Evolutionary conservation across 2,888 invertebrate species (phyloP).

Genomic region (Pseudanteris insignis): DNA sequence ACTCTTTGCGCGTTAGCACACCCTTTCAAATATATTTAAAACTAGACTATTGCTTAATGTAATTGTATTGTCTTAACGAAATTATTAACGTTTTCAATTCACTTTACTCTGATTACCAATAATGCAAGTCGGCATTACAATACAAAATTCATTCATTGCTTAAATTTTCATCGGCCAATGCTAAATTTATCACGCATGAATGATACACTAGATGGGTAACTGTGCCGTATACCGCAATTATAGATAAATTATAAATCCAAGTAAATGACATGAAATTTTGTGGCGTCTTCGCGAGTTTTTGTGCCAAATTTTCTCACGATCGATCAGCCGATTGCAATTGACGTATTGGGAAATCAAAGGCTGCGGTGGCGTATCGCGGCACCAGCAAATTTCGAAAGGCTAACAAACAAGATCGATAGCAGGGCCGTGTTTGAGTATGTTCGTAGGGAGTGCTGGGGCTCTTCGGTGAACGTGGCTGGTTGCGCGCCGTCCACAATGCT

Average conservation of each 20-base stretch:
- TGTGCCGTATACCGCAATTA: too few relatives aligned
- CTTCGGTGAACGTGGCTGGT: constrained; percentile 24
- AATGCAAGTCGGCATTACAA: too few relatives aligned
- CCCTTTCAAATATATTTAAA: too few relatives aligned
- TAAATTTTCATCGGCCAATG: too few relatives aligned
- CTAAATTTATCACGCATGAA: too few relatives aligned
- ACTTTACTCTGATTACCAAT: too few relatives aligned
- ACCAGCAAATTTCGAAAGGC: constrained; percentile 38
- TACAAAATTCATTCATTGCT: too few relatives aligned
- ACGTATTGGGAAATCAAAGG: constrained; percentile 44
- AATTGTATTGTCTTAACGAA: too few relatives aligned
- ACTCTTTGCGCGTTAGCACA: too few relatives aligned
- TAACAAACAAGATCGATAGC: constrained; percentile 44
- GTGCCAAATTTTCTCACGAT: constrained; percentile 49
- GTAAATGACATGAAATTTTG: constrained; percentile 19
- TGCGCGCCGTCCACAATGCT: constrained; percentile 16
- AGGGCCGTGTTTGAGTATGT: constrained; percentile 38
- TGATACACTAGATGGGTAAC: too few relatives aligned
- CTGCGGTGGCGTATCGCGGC: constrained; percentile 20
- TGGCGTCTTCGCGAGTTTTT: constrained; percentile 18
- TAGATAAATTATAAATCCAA: constrained; percentile 2
- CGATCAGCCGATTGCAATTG: constrained; percentile 44
- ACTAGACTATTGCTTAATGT: too few relatives aligned
- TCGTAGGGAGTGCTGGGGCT: constrained; percentile 31
- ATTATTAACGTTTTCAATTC: too few relatives aligned